phyloP scores from a whole-genome alignment of 2,797 vertebrate species.

The Notolabrus celidotus region DNA sequence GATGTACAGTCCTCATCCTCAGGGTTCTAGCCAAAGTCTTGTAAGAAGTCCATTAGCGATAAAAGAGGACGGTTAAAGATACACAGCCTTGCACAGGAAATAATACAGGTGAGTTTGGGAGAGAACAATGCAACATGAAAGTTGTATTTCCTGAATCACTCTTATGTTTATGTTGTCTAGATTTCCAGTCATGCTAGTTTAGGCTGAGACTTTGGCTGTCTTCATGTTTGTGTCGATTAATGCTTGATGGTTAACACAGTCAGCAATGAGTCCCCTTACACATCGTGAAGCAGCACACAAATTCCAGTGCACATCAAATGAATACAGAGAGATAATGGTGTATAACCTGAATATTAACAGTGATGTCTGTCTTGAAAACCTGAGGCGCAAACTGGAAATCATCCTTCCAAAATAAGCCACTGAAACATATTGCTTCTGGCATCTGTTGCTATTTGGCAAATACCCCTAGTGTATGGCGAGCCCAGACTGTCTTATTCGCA shows the following conservation, averaged over 20 bases:
- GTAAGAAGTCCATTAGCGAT: background rate
- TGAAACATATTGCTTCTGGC: constrained; percentile 13
- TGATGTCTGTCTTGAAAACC: background rate
- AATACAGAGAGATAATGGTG: constrained; percentile 1
- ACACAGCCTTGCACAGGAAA: too few relatives aligned
- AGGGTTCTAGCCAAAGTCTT: background rate
- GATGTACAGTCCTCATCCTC: background rate
- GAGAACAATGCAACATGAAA: too few relatives aligned
- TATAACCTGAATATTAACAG: background rate
- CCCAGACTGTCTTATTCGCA: constrained; percentile 21
- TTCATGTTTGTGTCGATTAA: background rate
- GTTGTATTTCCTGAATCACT: too few relatives aligned
- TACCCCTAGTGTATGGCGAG: constrained; percentile 19
- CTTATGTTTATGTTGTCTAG: too few relatives aligned
- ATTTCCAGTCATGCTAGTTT: too few relatives aligned
- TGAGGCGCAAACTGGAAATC: background rate
- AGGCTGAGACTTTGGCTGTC: background rate
- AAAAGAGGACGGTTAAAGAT: too few relatives aligned
- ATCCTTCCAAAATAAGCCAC: constrained; percentile 9
- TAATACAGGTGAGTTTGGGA: too few relatives aligned
- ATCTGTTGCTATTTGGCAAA: constrained; percentile 21
- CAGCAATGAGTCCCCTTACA: too few relatives aligned
- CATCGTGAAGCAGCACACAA: background rate
- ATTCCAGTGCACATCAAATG: background rate
- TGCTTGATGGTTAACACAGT: background rate